Percentiles rank a stretch among this genome's conserved stretches.
phyloP scores from a whole-genome alignment of 2,888 invertebrate species.

The Tachina fera region DNA sequence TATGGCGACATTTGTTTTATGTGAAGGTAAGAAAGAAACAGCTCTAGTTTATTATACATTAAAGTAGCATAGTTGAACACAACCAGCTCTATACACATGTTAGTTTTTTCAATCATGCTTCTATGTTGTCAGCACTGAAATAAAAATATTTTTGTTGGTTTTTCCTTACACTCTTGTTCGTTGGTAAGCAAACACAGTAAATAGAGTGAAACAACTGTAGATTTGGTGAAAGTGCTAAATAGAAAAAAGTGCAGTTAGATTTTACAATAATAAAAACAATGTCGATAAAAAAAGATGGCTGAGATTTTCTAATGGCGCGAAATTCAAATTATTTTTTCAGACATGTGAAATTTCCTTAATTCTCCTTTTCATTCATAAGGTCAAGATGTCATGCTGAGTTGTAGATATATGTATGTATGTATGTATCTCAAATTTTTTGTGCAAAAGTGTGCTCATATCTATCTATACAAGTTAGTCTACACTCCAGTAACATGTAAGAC shows the following conservation, averaged over 20 bases:
- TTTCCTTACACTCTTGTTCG: slow-evolving; percentile 34
- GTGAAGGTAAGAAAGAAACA: slow-evolving; percentile 33
- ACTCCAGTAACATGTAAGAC: too few species aligned
- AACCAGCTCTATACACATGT: slow-evolving; percentile 7
- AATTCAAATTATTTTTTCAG: slow-evolving; percentile 43
- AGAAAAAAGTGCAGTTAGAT: slow-evolving; percentile 12
- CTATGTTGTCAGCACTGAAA: slow-evolving; percentile 64
- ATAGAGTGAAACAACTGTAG: slow-evolving; percentile 30
- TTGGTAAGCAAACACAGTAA: slow-evolving; percentile 19
- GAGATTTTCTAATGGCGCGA: slow-evolving; percentile 49
- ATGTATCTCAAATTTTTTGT: too few species aligned
- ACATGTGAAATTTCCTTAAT: not conserved
- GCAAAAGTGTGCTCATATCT: too few species aligned
- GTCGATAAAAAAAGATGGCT: slow-evolving; percentile 66
- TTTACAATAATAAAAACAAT: slow-evolving; percentile 14
- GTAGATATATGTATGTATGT: too few species aligned
- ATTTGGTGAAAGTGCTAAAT: not conserved
- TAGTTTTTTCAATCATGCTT: not conserved
- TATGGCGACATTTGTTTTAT: slow-evolving; percentile 62
- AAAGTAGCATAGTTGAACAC: slow-evolving; percentile 17
- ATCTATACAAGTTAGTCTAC: too few species aligned
- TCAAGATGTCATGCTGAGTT: too few species aligned
- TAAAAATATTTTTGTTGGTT: slow-evolving; percentile 49
- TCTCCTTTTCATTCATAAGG: too few species aligned
- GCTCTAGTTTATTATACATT: not conserved